Percentiles rank a stretch among this genome's conserved stretches.
These are phyloP conservation scores for Emys orbicularis DNA, from an alignment of 2,797 vertebrate species.

Conservation along the genomic window DNA sequence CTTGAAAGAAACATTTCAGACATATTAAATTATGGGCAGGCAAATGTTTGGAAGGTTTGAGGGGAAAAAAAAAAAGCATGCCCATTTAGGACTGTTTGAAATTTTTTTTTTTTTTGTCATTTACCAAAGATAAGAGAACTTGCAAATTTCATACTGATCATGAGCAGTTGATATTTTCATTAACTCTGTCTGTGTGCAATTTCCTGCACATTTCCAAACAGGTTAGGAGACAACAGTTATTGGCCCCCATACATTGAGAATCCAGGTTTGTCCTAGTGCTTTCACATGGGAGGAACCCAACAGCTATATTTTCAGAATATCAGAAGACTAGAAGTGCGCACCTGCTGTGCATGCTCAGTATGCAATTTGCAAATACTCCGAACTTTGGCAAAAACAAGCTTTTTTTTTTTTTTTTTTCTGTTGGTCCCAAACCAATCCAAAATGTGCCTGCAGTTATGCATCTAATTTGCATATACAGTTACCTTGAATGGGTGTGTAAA, in stretches of 20 bases:
- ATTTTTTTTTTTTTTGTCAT: not conserved
- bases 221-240: not conserved
- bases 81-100: fast-evolving
- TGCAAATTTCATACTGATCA: not conserved
- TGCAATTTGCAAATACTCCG: not conserved
- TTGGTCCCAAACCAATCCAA: not conserved
- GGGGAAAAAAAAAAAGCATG: not conserved
- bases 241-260: not conserved
- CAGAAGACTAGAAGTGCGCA: not conserved
- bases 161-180: not conserved
- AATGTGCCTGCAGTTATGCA: not conserved
- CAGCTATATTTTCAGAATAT: not conserved
- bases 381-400: not conserved
- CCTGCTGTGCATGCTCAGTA: not conserved
- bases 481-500: not conserved
- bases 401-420: not conserved
- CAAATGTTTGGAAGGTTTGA: not conserved
- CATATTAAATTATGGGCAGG: not conserved
- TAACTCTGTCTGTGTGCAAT: fast-evolving
- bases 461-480: not conserved
- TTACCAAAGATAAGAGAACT: not conserved
- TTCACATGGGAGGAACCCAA: not conserved
- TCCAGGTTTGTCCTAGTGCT: not conserved
- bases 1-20: not conserved
- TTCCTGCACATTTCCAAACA: fast-evolving